phyloP scores from a whole-genome alignment of 2,113 vertebrate genomes.

The Ctenomys sociabilis region DNA sequence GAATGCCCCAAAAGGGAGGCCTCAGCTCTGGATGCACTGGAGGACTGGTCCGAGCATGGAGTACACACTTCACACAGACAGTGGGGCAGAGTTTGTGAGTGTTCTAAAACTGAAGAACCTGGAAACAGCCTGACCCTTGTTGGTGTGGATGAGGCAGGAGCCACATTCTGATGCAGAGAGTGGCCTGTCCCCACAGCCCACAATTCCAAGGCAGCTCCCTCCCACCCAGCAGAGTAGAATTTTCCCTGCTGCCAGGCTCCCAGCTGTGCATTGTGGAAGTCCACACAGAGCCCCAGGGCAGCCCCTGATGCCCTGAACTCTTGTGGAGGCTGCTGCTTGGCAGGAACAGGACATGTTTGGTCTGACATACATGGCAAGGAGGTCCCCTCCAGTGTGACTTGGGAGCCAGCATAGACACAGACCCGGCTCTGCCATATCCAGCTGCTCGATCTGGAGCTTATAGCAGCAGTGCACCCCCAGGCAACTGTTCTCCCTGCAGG shows the following conservation, averaged over 20 bases:
- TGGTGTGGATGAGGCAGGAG: background rate
- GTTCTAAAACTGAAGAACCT: background rate
- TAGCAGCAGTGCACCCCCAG: background rate
- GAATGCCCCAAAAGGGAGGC: conserved; percentile 28
- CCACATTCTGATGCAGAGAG: rapidly evolving
- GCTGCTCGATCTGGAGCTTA: background rate
- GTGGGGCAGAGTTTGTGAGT: background rate
- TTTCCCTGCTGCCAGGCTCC: background rate
- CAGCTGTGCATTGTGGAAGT: background rate
- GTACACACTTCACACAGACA: background rate
- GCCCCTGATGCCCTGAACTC: background rate
- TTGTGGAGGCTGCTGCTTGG: background rate
- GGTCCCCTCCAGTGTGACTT: rapidly evolving
- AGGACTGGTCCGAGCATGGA: too few relatives aligned
- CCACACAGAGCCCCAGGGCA: background rate
- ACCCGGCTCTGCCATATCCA: background rate
- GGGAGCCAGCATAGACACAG: background rate
- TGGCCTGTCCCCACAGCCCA: background rate
- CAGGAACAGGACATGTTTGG: background rate
- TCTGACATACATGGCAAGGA: background rate
- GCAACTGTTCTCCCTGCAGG: too few relatives aligned
- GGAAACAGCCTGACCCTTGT: background rate
- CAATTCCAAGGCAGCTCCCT: background rate
- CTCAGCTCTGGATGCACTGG: background rate
- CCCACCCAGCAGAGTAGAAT: background rate